Evolutionary conservation across 2,888 invertebrate genomes (phyloP), one percentile per base, ranked within the genome.

Genomic region (Pyrrhia umbra): DNA sequence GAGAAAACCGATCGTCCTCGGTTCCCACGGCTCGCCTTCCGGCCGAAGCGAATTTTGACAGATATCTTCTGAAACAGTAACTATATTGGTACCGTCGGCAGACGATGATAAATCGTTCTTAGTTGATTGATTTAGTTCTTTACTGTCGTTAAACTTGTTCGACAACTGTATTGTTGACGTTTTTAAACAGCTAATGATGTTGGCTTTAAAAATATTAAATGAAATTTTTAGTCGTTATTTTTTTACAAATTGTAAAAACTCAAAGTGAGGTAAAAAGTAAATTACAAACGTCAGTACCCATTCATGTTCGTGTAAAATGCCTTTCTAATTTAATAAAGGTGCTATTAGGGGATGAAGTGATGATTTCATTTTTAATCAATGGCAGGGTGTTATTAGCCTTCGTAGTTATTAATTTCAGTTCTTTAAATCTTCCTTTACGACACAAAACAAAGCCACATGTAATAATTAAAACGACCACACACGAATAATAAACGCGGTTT

Each of bases 31-130:
- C 85, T 78, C 74, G 85, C 88, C 88, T 92, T 93, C 94, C 93
- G 93, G 92, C 90, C 94, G 94, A 81, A 83, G 93, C 94, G 94
- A 95, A 94, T 95, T 95, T 94, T 93, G 94, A 94, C 94, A 92
- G 94, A 93, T 92, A 91, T 88, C 91, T 89, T 87, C 83, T 85
- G 92, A 90, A 91, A 90, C 54, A 60, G 40, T 82, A 87, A 88
- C 89, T 83, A 85, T 85, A 81, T 79, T 65, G 57, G 92, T 94
- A 94, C 83, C 67, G 93, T 79, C 77, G 84, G 90, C 84, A 92
- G 62, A 86, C 56, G 61, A 61, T 80, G 75, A 82, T 81, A 54
- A 81, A 82, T 84, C 30, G 70, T 71, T 73, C 13, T 6, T 51
- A 56, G 23, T 63, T 80, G 74, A 84, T 81, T 80, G 73, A 81